A percentile compares a stretch with the other conserved stretches of the same genome.
These are phyloP conservation scores for Brachyhypopomus gauderio DNA, from an alignment of 2,113 vertebrate genomes.

Conservation along the genomic window DNA sequence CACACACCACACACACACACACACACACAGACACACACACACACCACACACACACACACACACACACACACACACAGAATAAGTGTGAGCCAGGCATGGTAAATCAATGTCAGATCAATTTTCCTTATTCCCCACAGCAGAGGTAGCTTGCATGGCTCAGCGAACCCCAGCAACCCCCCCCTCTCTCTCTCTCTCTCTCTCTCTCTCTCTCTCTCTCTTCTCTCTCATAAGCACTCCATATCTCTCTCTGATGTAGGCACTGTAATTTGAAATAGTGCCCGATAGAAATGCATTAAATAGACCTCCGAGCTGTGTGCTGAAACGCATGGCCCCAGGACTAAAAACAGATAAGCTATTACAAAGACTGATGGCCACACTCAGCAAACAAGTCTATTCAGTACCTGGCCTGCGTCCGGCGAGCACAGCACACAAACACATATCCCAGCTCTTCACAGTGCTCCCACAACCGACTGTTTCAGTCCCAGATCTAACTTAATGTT, in stretches of 20 bases:
- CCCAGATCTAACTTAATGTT: not conserved
- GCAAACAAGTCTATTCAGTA: constrained; percentile 54
- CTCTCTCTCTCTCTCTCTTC: constrained; percentile 13
- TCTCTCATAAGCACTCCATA: constrained; percentile 4
- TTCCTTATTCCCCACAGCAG: constrained; percentile 54
- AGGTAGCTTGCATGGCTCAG: constrained; percentile 22
- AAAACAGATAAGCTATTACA: constrained; percentile 61
- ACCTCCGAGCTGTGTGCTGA: constrained; percentile 50
- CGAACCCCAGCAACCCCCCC: not conserved
- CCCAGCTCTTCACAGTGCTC: not conserved
- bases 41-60: constrained; percentile 26
- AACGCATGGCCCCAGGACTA: constrained; percentile 42
- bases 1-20: constrained; percentile 29
- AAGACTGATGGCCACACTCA: constrained; percentile 55
- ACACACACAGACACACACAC: constrained; percentile 30
- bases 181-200: constrained; percentile 19
- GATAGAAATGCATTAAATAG: constrained; percentile 63
- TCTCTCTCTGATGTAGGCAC: constrained; percentile 43
- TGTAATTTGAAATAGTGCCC: constrained; percentile 58
- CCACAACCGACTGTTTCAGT: not conserved
- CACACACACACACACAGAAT: constrained; percentile 41
- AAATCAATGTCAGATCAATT: constrained; percentile 62
- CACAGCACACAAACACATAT: constrained; percentile 8
- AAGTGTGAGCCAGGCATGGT: constrained; percentile 54
- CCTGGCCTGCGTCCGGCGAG: constrained; percentile 43